Conservation (phyloP, 2,797 vertebrate genomes). For the Acrossocheilus wenchowensis region DNA sequence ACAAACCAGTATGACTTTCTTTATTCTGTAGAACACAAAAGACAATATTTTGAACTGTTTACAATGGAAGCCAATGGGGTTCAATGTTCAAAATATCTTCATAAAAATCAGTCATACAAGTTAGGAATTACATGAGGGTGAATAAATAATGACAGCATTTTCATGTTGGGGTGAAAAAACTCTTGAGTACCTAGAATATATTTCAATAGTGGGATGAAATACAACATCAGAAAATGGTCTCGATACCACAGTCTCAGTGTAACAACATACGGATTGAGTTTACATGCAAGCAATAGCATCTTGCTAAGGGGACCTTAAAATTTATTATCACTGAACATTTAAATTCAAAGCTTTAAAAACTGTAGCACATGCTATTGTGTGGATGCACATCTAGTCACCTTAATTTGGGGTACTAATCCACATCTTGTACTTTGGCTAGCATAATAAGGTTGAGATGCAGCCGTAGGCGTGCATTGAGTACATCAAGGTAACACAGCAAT, state of each 20-base stretch:
- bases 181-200: background rate
- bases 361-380: background rate
- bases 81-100: background rate
- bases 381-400: background rate
- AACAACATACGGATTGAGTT: background rate
- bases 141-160: background rate
- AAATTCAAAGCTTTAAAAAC: background rate
- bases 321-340: background rate
- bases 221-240: background rate
- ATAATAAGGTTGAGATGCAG: background rate
- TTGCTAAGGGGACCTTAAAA: too few species aligned
- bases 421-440: background rate
- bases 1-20: background rate
- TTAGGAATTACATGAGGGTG: background rate
- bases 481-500: background rate
- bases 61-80: background rate
- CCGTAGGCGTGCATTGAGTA: background rate
- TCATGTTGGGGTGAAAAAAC: background rate
- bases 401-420: background rate
- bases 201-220: background rate
- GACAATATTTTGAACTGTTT: background rate
- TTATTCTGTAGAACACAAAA: background rate
- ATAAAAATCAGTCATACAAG: background rate
- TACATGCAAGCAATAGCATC: background rate
- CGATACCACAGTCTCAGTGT: too few species aligned